Percentiles rank a stretch among this genome's conserved stretches.
Conservation (phyloP, 2,797 vertebrate genomes). For the Borostomias antarcticus region DNA sequence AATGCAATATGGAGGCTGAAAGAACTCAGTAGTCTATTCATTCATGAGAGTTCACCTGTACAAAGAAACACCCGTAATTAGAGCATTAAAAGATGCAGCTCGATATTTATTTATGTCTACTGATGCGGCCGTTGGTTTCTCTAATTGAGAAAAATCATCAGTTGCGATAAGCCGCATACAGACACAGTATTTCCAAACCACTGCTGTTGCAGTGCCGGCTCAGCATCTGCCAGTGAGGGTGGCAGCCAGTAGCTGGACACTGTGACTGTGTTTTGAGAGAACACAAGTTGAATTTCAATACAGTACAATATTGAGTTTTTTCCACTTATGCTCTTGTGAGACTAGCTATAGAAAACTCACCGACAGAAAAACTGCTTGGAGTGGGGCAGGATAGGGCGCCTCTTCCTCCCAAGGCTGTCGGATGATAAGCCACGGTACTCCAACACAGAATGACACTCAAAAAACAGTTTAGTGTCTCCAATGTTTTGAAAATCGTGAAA, state of each 20-base stretch:
- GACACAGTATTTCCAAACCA: no score
- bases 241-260: slow-evolving; percentile 54
- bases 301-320: slow-evolving; percentile 61
- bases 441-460: slow-evolving; percentile 59
- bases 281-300: slow-evolving; percentile 66
- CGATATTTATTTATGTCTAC: no score
- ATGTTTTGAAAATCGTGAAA: slow-evolving; percentile 64
- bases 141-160: no score
- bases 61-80: no score
- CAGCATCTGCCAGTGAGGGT: slow-evolving; percentile 38
- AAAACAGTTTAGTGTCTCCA: slow-evolving; percentile 49
- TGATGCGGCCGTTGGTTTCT: no score
- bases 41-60: no score
- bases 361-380: slow-evolving; percentile 71
- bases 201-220: no score
- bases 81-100: no score
- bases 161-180: no score
- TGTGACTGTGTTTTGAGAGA: slow-evolving; percentile 53
- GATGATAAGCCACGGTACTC: slow-evolving; percentile 73
- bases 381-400: slow-evolving; percentile 63
- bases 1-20: no score
- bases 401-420: slow-evolving; percentile 76
- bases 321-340: slow-evolving; percentile 65
- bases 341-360: slow-evolving; percentile 59
- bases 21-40: no score